Base-by-base conservation (phyloP, 1,140 invertebrate species). In the Chymomyza costata region DNA sequence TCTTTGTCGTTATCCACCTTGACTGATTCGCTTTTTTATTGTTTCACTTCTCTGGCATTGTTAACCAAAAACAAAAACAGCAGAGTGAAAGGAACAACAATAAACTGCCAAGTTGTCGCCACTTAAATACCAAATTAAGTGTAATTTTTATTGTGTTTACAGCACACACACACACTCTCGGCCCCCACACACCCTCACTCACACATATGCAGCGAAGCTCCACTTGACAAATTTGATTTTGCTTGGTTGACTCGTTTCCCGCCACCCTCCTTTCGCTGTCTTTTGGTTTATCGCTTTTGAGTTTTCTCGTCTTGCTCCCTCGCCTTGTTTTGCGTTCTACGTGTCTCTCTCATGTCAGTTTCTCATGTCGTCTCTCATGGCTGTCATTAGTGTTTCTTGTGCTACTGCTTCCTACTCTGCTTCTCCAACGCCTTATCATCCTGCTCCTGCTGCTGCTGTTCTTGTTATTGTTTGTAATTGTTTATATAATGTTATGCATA, bases 111-210 rank as follows among this genome's bases (percentile, higher is more conserved):
- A 40, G 45, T 51, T 38, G 61, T 71, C 67, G 68, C 68, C 71
- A 78, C 73, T 78, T 78, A 71, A 78, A 80, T 71, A 56, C 67
- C 53, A 71, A 80, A 78, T 80, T 80, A 80, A 78, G 73, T 78
- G 71, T 80, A 80, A 80, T 80, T 80, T 80, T 80, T 80, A 80
- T 80, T 71, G 67, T 71, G 53, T 70, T 78, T 65, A 70, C 63
- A 71, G 45, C 57, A 49, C 54, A 62, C 37, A 45, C 7, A 52
- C 28, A 51, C 32, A 25, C 3, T 41, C 46, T 14, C 46, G 34
- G 13, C 54, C 46, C 47, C 35, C 47, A 39, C 19, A 50, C 35
- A 28, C 52, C 47, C 51, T 49, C 37, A 48, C 44, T 21, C 38
- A 44, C 32, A 18, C 21, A 45, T n/a, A n/a, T n/a, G 18, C 32